Conservation (phyloP, 92 coral and sea anemone genomes). For the Actinernus sp. region DNA sequence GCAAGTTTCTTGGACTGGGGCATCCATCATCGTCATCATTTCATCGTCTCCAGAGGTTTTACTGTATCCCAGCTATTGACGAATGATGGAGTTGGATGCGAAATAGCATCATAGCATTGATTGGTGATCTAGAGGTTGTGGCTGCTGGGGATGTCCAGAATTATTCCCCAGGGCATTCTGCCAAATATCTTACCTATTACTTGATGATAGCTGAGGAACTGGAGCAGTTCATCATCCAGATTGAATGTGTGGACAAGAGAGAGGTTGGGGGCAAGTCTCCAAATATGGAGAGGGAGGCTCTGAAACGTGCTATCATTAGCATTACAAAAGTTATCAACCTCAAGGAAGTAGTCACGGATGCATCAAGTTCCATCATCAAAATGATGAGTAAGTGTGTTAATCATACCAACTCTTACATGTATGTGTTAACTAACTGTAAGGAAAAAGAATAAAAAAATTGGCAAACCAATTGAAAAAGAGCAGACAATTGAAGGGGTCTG, state of each 20-base stretch:
- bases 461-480: background rate
- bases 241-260: conserved; percentile 16
- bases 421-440: background rate
- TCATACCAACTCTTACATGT: no score
- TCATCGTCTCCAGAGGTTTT: conserved; percentile 10
- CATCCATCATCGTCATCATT: conserved; percentile 36
- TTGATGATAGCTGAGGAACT: conserved; percentile 1
- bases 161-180: conserved; percentile 40
- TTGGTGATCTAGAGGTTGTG: conserved; percentile 14
- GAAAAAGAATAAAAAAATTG: background rate
- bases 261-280: conserved; percentile 48
- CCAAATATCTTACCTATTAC: conserved; percentile 23
- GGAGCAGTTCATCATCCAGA: conserved; percentile 3
- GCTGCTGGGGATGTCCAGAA: conserved; percentile 31
- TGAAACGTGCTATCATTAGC: background rate
- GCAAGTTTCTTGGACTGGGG: conserved; percentile 7
- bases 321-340: conserved; percentile 3
- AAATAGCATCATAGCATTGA: conserved; percentile 1
- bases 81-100: conserved; percentile 33
- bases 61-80: conserved; percentile 23
- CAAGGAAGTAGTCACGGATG: conserved; percentile 20
- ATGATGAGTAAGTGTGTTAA: conserved; percentile 47
- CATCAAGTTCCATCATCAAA: conserved; percentile 9
- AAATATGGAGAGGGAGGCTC: no score
- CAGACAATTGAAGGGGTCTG: no score